Percentiles rank a stretch among this genome's conserved stretches.
Evolutionary conservation across 2,113 vertebrate species (phyloP).

Genomic region (Plestiodon gilberti): DNA sequence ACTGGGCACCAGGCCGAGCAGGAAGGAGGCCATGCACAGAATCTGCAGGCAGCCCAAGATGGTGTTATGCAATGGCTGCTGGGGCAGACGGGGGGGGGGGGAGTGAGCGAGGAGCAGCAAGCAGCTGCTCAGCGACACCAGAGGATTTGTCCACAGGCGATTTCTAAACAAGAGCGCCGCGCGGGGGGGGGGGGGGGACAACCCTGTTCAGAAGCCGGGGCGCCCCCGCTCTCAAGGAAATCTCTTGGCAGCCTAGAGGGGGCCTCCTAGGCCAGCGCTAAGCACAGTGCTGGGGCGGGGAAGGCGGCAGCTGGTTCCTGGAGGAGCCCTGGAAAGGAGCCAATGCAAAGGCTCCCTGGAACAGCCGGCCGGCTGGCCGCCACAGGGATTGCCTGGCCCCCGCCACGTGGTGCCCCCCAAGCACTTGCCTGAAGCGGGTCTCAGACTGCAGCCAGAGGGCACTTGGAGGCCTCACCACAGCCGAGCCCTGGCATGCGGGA

Average conservation of each 20-base stretch:
- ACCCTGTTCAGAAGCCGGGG: no score
- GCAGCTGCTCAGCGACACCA: conserved; percentile 54
- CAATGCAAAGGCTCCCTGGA: background rate
- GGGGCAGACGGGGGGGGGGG: conserved; percentile 12
- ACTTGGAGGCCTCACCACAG: background rate
- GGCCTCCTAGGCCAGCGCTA: background rate
- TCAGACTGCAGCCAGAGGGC: background rate
- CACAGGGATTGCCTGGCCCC: background rate
- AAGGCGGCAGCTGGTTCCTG: conserved; percentile 12
- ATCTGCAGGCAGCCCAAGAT: conserved; percentile 47
- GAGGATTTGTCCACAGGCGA: background rate
- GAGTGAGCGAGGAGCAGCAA: conserved; percentile 42
- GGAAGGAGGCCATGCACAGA: conserved; percentile 11
- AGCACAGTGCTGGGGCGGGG: background rate
- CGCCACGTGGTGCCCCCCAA: background rate
- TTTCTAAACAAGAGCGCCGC: background rate
- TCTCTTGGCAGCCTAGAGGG: background rate
- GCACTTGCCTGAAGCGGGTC: background rate
- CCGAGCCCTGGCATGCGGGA: no score
- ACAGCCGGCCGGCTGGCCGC: no score
- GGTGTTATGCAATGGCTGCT: conserved; percentile 68
- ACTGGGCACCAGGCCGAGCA: conserved; percentile 45
- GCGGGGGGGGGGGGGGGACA: background rate
- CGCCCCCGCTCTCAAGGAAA: background rate
- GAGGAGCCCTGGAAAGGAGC: background rate